These are phyloP conservation scores for Scelioninae gen. 1 DNA, from an alignment of 2,888 invertebrate genomes.

Conservation along the genomic window DNA sequence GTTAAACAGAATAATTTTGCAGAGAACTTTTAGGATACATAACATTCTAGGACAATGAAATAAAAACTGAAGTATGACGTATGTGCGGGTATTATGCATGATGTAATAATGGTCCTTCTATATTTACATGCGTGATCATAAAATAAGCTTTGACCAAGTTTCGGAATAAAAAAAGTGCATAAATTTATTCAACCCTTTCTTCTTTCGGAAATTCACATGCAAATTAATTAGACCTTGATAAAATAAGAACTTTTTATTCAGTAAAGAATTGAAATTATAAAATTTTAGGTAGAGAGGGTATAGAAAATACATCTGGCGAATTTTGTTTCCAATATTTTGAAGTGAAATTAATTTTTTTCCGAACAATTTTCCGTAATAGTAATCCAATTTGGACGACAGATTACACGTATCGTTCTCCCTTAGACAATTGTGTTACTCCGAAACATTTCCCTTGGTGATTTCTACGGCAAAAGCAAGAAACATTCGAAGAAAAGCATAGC, in stretches of 20 bases:
- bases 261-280: too few relatives aligned
- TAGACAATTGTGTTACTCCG: not conserved
- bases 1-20: too few relatives aligned
- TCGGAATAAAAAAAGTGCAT: slow-evolving; percentile 1
- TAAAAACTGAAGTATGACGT: too few relatives aligned
- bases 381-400: not conserved
- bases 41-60: too few relatives aligned
- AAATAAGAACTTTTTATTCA: too few relatives aligned
- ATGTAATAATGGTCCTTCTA: too few relatives aligned
- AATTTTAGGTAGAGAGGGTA: too few relatives aligned
- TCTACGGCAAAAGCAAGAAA: slow-evolving; percentile 62
- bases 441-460: slow-evolving; percentile 40
- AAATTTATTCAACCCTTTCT: not conserved
- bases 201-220: slow-evolving; percentile 2
- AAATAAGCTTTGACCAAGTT: not conserved
- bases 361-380: not conserved
- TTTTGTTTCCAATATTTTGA: too few relatives aligned
- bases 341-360: too few relatives aligned
- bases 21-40: too few relatives aligned
- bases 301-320: too few relatives aligned
- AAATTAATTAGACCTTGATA: not conserved
- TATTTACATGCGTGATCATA: not conserved
- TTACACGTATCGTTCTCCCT: not conserved
- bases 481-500: slow-evolving; percentile 56
- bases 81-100: too few relatives aligned